Evolutionary conservation across 2,888 invertebrate species (phyloP).

Genomic region (Anarsia innoxiella): DNA sequence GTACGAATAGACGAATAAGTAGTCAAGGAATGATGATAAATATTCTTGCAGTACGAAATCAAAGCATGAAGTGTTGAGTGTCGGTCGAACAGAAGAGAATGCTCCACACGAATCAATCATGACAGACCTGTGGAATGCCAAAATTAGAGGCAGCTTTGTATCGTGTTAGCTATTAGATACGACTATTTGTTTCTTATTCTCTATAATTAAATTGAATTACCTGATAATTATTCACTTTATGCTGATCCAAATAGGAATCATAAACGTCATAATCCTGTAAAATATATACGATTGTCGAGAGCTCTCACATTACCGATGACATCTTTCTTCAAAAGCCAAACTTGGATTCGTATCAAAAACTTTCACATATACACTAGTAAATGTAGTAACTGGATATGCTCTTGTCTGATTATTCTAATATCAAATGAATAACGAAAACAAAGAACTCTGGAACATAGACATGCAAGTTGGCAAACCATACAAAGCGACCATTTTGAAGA

Average conservation of each 20-base stretch:
- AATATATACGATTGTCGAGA: conserved; percentile 58
- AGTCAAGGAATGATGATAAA: no score
- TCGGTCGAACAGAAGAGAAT: conserved; percentile 30
- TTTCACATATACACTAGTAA: conserved; percentile 32
- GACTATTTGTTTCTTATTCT: conserved; percentile 17
- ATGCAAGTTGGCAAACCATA: conserved; percentile 78
- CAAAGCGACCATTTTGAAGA: conserved; percentile 83
- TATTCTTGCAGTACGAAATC: no score
- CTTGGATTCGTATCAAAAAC: conserved; percentile 31
- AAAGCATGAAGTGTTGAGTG: conserved; percentile 1
- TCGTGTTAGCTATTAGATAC: conserved; percentile 23
- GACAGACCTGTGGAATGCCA: conserved; percentile 67
- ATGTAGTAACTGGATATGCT: conserved; percentile 31
- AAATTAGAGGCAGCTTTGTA: conserved; percentile 66
- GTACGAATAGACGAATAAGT: no score
- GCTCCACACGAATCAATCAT: conserved; percentile 48
- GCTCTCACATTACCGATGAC: conserved; percentile 75
- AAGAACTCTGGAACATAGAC: conserved; percentile 72
- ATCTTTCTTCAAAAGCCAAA: conserved; percentile 56
- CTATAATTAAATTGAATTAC: conserved; percentile 36
- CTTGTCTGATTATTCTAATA: conserved; percentile 36
- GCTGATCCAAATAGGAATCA: conserved; percentile 44
- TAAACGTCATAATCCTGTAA: conserved; percentile 61
- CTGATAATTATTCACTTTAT: conserved; percentile 48
- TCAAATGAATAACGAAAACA: conserved; percentile 60